A percentile compares a stretch with the other conserved stretches of the same genome.
Conservation (phyloP, 2,797 vertebrate genomes). For the Characodon lateralis region DNA sequence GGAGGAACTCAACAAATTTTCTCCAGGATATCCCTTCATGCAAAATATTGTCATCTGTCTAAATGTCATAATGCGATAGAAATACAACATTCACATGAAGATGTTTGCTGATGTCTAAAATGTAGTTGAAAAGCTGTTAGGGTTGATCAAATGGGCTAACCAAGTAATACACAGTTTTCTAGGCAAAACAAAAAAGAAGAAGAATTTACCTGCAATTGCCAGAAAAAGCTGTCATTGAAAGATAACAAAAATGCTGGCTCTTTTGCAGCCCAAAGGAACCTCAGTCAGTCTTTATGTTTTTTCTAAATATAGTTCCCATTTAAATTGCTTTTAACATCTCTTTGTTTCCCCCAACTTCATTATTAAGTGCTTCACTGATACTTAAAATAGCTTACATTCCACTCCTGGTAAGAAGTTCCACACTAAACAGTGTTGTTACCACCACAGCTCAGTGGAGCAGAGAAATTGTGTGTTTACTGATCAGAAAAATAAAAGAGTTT, state of each 20-base stretch:
- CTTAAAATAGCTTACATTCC: background rate
- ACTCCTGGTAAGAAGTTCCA: background rate
- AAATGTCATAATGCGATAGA: background rate
- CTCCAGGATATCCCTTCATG: background rate
- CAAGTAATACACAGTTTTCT: background rate
- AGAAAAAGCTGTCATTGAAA: background rate
- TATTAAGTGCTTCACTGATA: no score
- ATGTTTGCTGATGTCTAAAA: background rate
- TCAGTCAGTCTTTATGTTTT: background rate
- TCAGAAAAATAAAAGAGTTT: background rate
- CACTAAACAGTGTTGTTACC: background rate
- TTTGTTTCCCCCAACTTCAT: background rate
- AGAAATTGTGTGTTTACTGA: background rate
- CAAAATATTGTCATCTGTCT: background rate
- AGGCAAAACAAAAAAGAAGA: background rate
- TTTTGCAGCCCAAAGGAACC: no score
- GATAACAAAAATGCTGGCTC: no score
- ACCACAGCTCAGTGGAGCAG: background rate
- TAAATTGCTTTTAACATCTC: background rate
- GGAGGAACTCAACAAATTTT: background rate
- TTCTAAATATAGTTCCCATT: background rate
- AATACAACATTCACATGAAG: background rate
- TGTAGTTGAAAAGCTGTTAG: background rate
- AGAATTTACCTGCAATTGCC: background rate
- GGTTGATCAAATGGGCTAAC: background rate